phyloP scores from a whole-genome alignment of 2,888 invertebrate species.

The Rhagonycha lutea region DNA sequence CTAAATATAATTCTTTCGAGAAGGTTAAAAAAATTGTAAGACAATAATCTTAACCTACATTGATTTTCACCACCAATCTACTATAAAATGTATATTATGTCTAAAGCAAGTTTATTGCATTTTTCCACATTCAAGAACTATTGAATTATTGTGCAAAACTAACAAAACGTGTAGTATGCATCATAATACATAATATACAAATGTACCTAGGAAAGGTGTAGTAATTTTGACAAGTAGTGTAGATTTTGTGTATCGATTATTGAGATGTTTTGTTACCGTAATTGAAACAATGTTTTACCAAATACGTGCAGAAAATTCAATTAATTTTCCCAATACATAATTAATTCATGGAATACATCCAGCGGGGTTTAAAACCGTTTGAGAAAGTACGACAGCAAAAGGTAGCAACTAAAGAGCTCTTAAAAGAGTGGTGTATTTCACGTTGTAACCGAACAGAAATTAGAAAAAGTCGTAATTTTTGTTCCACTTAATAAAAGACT shows the following conservation, averaged over 20 bases:
- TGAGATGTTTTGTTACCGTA: background rate
- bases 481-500: slow-evolving; percentile 4
- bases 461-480: slow-evolving; percentile 2
- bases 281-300: background rate
- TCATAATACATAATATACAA: too few relatives aligned
- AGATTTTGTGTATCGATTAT: background rate
- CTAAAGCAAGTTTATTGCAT: too few relatives aligned
- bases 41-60: too few relatives aligned
- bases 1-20: too few relatives aligned
- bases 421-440: background rate
- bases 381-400: background rate
- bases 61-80: too few relatives aligned
- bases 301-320: background rate
- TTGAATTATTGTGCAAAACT: too few relatives aligned
- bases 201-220: too few relatives aligned
- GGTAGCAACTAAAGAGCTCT: background rate
- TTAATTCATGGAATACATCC: background rate
- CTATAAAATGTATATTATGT: too few relatives aligned
- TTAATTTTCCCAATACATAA: background rate
- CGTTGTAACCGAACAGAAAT: background rate
- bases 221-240: background rate
- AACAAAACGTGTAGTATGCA: too few relatives aligned
- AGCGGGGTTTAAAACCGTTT: background rate
- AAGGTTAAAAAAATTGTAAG: too few relatives aligned
- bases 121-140: too few relatives aligned